A percentile compares a stretch with the other conserved stretches of the same genome.
Evolutionary conservation across 2,113 vertebrate species (phyloP).

Genomic region (Pampusana beccarii): DNA sequence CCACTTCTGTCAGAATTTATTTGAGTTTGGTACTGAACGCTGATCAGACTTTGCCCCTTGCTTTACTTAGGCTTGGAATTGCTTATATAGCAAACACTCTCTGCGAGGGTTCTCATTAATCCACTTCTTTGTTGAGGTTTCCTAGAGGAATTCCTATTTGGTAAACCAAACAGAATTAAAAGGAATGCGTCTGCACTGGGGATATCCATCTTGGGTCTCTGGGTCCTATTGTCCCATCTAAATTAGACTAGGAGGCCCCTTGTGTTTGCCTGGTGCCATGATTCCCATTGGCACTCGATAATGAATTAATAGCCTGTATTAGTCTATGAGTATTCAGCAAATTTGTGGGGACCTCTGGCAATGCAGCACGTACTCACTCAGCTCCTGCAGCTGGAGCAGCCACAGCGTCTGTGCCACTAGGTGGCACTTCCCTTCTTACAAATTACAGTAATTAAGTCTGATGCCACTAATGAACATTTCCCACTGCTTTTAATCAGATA

Average conservation of each 20-base stretch:
- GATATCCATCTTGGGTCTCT: constrained; percentile 34
- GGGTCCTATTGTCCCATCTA: background rate
- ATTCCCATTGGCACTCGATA: background rate
- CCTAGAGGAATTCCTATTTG: constrained; percentile 57
- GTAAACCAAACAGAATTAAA: constrained; percentile 66
- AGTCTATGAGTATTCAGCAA: background rate
- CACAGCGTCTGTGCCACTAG: constrained; percentile 33
- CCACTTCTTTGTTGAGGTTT: constrained; percentile 63
- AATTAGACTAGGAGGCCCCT: constrained; percentile 18
- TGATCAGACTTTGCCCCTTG: constrained; percentile 58
- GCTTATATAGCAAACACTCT: constrained; percentile 62
- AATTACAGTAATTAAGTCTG: constrained; percentile 36
- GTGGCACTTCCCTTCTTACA: constrained; percentile 59
- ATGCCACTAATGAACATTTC: background rate
- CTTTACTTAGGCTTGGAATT: constrained; percentile 46
- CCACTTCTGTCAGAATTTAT: constrained; percentile 63
- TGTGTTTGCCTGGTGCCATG: background rate
- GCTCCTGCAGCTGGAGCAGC: background rate
- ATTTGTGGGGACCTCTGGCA: background rate
- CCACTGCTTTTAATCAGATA: background rate
- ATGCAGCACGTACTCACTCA: background rate
- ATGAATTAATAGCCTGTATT: background rate
- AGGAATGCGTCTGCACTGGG: constrained; percentile 28
- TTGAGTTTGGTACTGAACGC: constrained; percentile 44
- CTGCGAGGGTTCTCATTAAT: constrained; percentile 62